Conservation (phyloP, 2,113 vertebrate species). For the Cathartes aura region DNA sequence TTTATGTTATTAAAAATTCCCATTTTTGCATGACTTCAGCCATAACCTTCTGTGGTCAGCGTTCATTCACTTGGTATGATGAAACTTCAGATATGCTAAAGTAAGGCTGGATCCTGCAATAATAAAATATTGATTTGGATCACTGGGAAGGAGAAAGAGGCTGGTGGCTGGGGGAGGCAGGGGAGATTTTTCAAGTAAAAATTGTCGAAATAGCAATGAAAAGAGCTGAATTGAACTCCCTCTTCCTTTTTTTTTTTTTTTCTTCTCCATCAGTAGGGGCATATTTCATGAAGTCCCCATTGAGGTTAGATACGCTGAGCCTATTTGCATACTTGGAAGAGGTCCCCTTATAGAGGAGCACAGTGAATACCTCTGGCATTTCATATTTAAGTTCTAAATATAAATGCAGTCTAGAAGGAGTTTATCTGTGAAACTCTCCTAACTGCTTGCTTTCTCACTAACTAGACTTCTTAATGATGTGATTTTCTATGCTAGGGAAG, state of each 20-base stretch:
- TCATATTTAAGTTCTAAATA: slow-evolving; percentile 50
- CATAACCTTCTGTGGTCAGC: background rate
- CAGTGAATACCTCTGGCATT: slow-evolving; percentile 45
- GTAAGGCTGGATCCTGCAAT: background rate
- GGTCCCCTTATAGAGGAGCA: slow-evolving; percentile 3
- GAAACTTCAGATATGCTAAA: background rate
- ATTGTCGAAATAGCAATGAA: background rate
- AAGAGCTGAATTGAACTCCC: background rate
- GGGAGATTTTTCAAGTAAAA: background rate
- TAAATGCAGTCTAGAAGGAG: slow-evolving; percentile 36
- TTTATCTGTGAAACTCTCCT: background rate
- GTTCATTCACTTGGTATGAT: background rate
- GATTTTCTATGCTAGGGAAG: slow-evolving; percentile 22
- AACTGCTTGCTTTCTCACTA: background rate
- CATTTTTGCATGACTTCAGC: background rate
- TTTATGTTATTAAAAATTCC: background rate
- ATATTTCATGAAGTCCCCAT: slow-evolving; percentile 26
- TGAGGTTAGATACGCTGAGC: slow-evolving; percentile 1
- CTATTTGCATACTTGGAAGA: slow-evolving; percentile 55
- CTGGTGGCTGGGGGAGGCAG: background rate
- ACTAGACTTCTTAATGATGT: slow-evolving; percentile 1
- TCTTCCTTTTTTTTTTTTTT: background rate
- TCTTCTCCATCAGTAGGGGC: background rate
- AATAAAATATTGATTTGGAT: background rate
- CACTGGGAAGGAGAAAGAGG: background rate